Base-by-base conservation (phyloP, 2,113 vertebrate genomes). In the Corythaixoides concolor region DNA sequence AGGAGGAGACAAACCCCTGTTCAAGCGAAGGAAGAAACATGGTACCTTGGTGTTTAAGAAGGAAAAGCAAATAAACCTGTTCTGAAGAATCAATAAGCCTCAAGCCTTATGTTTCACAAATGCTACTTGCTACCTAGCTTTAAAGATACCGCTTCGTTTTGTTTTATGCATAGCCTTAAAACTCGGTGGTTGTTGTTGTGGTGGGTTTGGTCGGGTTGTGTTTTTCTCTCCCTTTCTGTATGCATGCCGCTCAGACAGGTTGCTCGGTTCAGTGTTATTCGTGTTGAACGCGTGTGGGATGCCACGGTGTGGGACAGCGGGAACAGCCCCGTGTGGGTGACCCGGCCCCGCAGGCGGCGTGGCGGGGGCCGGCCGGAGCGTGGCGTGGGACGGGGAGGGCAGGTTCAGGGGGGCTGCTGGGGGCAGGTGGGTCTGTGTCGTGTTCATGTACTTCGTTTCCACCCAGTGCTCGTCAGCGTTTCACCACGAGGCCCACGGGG, bases 31-130 rank as follows among this genome's bases (percentile, higher is more conserved):
- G 97, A 98, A 98, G 98, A 97, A 95, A 91, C 97, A 96, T 97
- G 98, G 98, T 98, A 95, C 97, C 85, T 93, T 97, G 88, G 93
- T 98, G 97, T 98, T 98, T 93, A 97, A 98, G 96, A 98, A 97
- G 92, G 95, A 98, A 98, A 96, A 97, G 93, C 82, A 97, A 97
- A 97, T 97, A 95, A 97, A 97, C 97, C 96, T 95, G 94, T 97
- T 96, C 96, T 98, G 97, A 98, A 98, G 97, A 97, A 97, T 98
- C 94, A 97, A 98, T 98, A 99, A 99, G 98, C 99, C 98, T 99
- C 98, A 99, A 99, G 99, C 99, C 99, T 99, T 99, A 99, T 99
- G 99, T 99, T 98, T 98, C 98, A 98, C 98, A 95, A 98, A 98
- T 97, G 98, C 98, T 98, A 98, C 98, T 98, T 98, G 98, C 98